Conservation (phyloP, 2,797 vertebrate genomes). For the Gadopsis bispinosus region DNA sequence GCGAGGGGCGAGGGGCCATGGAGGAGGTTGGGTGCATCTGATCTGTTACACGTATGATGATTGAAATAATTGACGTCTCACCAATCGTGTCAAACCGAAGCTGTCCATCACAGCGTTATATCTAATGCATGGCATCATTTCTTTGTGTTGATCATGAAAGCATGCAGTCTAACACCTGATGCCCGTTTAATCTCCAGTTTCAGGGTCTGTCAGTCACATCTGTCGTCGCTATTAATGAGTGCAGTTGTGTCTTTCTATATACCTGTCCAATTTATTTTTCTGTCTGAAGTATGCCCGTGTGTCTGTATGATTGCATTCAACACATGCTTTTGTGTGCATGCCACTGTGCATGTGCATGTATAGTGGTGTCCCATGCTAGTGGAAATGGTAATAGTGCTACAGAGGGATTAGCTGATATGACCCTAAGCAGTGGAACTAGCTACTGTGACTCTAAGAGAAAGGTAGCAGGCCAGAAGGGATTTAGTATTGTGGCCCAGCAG, state of each 20-base stretch:
- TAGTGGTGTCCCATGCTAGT: slow-evolving; percentile 56
- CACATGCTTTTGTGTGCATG: slow-evolving; percentile 29
- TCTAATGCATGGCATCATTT: slow-evolving; percentile 33
- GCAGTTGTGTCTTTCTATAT: slow-evolving; percentile 13
- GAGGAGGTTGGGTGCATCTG: not conserved
- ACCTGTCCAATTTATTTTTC: slow-evolving; percentile 43
- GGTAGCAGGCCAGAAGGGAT: slow-evolving; percentile 60
- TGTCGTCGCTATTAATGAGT: slow-evolving; percentile 42
- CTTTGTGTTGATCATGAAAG: slow-evolving; percentile 40
- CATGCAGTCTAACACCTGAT: slow-evolving; percentile 61
- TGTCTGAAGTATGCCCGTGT: not conserved
- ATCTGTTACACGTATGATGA: slow-evolving; percentile 1
- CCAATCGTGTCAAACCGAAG: slow-evolving; percentile 13
- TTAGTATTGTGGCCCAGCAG: slow-evolving; percentile 64
- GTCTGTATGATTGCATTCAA: slow-evolving; percentile 25
- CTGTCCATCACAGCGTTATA: slow-evolving; percentile 38
- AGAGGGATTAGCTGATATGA: slow-evolving; percentile 70
- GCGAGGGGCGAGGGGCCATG: not conserved
- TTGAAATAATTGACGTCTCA: slow-evolving; percentile 36
- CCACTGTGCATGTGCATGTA: slow-evolving; percentile 6
- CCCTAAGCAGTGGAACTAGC: slow-evolving; percentile 50
- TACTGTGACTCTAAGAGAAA: slow-evolving; percentile 54
- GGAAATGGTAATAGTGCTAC: slow-evolving; percentile 64
- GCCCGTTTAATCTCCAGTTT: slow-evolving; percentile 32
- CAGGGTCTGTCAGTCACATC: slow-evolving; percentile 44